These are phyloP conservation scores for Thunnus maccoyii DNA, from an alignment of 2,113 vertebrate genomes.

Conservation along the genomic window DNA sequence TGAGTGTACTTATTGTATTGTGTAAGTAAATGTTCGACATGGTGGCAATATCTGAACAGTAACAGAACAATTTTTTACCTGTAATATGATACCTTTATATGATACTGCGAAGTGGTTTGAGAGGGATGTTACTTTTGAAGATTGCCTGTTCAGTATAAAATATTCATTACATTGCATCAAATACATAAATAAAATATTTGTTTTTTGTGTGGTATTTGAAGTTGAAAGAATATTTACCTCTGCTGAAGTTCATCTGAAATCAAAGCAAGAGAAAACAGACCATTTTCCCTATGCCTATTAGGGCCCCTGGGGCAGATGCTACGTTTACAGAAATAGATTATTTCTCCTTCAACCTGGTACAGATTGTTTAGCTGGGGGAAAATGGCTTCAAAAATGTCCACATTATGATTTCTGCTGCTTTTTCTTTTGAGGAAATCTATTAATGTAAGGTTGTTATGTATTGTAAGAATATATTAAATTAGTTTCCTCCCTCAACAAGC, in stretches of 20 bases:
- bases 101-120: neutral
- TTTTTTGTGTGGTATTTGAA: constrained; percentile 44
- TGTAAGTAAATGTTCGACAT: neutral
- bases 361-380: constrained; percentile 29
- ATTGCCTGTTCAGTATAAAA: neutral
- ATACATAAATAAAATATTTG: constrained; percentile 33
- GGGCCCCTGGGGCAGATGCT: constrained; percentile 46
- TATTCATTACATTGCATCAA: constrained; percentile 1
- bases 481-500: neutral
- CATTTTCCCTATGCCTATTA: constrained; percentile 26
- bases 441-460: neutral
- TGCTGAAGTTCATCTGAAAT: constrained; percentile 50
- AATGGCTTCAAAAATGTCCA: neutral
- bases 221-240: constrained; percentile 48
- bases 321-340: constrained; percentile 53
- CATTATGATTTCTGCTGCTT: neutral
- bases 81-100: neutral
- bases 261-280: constrained; percentile 56
- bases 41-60: neutral
- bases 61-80: neutral
- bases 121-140: neutral
- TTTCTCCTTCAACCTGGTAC: constrained; percentile 27
- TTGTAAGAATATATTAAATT: neutral
- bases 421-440: neutral
- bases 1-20: neutral